phyloP scores from a whole-genome alignment of 2,113 vertebrate species.

The Tor tambroides region DNA sequence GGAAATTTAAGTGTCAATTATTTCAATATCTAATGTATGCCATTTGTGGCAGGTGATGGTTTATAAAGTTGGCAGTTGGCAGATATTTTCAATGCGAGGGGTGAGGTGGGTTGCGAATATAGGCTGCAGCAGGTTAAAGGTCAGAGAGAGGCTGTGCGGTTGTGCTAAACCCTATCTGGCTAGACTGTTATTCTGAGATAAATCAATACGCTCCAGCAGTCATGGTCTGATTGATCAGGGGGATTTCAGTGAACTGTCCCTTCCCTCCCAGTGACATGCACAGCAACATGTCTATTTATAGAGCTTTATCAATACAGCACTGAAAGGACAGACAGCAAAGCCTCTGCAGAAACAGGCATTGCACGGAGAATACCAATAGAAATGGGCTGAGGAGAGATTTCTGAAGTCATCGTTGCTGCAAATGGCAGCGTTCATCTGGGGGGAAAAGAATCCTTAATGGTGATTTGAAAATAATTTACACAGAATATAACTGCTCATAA shows the following conservation, averaged over 20 bases:
- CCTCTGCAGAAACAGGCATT: conserved; percentile 32
- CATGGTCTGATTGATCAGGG: conserved; percentile 37
- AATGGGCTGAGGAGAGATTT: neutral
- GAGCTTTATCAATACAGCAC: conserved; percentile 48
- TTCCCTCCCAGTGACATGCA: conserved; percentile 24
- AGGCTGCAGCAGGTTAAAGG: conserved; percentile 18
- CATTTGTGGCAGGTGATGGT: neutral
- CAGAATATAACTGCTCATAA: neutral
- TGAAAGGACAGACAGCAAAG: conserved; percentile 27
- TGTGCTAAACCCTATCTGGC: conserved; percentile 1
- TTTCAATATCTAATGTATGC: neutral
- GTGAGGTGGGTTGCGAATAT: neutral
- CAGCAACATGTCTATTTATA: conserved; percentile 49
- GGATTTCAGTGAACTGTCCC: conserved; percentile 44
- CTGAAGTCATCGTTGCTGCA: neutral
- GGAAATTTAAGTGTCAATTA: neutral
- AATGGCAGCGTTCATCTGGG: neutral
- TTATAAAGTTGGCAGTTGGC: conserved; percentile 4
- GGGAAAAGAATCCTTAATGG: neutral
- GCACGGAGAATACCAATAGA: conserved; percentile 26
- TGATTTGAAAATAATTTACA: neutral
- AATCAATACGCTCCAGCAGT: conserved; percentile 30
- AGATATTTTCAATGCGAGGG: neutral
- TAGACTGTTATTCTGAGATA: conserved; percentile 3
- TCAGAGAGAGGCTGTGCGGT: neutral